Conservation (phyloP, 37 sponge, comb jelly and placozoan species). For the Chondrosia reniformis region DNA sequence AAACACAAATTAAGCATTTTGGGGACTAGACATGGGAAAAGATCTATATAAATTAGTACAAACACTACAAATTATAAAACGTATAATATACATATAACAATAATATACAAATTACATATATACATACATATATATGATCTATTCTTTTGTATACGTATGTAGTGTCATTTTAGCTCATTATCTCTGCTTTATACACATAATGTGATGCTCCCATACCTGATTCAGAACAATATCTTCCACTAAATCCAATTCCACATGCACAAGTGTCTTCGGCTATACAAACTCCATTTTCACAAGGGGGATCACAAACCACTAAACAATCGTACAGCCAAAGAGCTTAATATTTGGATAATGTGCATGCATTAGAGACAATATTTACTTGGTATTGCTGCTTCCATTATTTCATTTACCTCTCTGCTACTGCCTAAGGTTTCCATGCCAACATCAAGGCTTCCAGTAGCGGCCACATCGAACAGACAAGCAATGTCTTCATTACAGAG, state of each 20-base stretch:
- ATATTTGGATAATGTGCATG: background rate
- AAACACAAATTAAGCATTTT: too few species aligned
- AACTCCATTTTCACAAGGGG: conserved; percentile 34
- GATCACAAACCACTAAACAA: conserved; percentile 31
- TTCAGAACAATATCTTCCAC: conserved; percentile 9
- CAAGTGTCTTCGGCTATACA: conserved; percentile 34
- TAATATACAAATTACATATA: background rate
- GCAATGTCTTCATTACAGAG: conserved; percentile 36
- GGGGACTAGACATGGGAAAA: too few species aligned
- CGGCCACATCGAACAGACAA: conserved; percentile 62
- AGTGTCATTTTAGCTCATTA: too few species aligned
- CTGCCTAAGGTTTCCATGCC: conserved; percentile 39
- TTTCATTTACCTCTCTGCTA: conserved; percentile 16
- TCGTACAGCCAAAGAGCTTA: background rate
- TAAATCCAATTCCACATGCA: conserved; percentile 16
- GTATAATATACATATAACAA: conserved; percentile 18
- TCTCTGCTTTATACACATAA: too few species aligned
- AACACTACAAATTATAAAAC: too few species aligned
- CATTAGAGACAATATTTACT: conserved; percentile 10
- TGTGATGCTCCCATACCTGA: too few species aligned
- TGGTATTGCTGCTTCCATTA: conserved; percentile 24
- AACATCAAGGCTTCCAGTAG: conserved; percentile 47
- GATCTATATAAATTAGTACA: too few species aligned
- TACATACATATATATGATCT: background rate
- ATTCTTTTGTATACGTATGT: background rate